Evolutionary conservation across 1,140 invertebrate species (phyloP), one percentile per base, ranked within the genome.

Genomic region (Episyrphus balteatus): DNA sequence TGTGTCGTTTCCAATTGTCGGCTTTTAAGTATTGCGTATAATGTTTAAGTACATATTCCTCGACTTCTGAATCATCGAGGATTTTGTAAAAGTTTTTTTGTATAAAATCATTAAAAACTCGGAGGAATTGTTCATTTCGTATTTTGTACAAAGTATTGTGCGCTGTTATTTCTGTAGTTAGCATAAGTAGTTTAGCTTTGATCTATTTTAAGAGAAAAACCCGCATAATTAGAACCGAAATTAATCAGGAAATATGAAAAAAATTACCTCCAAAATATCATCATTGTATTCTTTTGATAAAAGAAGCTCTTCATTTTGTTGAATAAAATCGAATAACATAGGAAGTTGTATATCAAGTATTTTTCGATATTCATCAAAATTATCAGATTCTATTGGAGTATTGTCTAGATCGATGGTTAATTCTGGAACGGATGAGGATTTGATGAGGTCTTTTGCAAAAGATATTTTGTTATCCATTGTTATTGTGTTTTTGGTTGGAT

Each of bases 361-460:
- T 13, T 51, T 44, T 17, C 40, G 37, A 34, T 51, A 51, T 31
- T 33, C 32, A 32, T 37, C 38, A 30, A 51, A 51, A n/a, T 51
- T 31, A 12, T 51, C 50, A 7, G 31, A 36, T 31, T 32, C 19
- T 31, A 48, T 38, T 7, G 47, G 46, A 12, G 42, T 19, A 11
- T 37, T 42, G 21, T 51, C 50, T n/a, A 51, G 31, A 42, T 51
- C 47, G 12, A 46, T 5, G 21, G 37, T 46, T 11, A 51, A 40
- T 14, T 42, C 33, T 13, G 50, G 46, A 2, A 51, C 18, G 3
- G 46, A 38, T 33, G 42, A 47, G 3, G 46, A 39, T 14, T 44
- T 38, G 17, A 46, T 36, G 19, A 46, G 26, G 12, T 46, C 31
- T 26, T 26, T 26, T 3, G 21, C 21, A 26, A 26, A 26, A 26